phyloP scores from a whole-genome alignment of 2,113 vertebrate genomes.

The Syrmaticus mikado region DNA sequence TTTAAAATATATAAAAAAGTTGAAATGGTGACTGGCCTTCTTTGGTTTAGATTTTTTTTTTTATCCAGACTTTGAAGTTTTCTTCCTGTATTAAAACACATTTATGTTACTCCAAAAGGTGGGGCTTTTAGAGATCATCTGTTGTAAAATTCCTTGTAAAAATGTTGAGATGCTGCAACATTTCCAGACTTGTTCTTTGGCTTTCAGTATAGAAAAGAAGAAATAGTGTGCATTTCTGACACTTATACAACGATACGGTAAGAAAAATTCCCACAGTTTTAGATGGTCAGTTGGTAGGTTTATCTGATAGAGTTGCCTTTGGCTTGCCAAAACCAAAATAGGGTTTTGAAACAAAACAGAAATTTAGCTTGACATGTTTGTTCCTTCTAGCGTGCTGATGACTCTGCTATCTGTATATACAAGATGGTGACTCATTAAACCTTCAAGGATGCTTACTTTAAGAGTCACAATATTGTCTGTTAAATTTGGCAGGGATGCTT shows the following conservation, averaged over 20 bases:
- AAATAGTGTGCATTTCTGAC: not conserved
- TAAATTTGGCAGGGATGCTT: not conserved
- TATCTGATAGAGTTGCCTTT: not conserved
- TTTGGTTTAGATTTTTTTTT: not conserved
- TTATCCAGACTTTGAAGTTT: not conserved
- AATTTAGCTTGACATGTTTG: not conserved
- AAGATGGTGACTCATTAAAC: not conserved
- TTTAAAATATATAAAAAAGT: not conserved
- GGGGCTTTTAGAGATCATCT: not conserved
- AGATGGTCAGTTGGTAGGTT: not conserved
- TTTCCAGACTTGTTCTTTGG: not conserved
- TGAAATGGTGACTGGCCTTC: not conserved
- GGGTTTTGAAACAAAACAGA: not conserved
- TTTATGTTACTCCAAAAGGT: not conserved
- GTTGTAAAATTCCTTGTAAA: not conserved
- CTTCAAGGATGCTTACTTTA: not conserved
- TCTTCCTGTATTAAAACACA: not conserved
- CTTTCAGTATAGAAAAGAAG: not conserved
- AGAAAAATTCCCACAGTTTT: not conserved
- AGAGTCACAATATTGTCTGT: not conserved
- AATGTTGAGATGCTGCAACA: not conserved
- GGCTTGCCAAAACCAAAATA: not conserved
- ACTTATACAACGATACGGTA: not conserved
- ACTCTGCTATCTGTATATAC: not conserved
- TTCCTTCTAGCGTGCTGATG: not conserved